These are phyloP conservation scores for Kradibia gibbosae DNA, from an alignment of 1,140 invertebrate genomes.

Conservation along the genomic window DNA sequence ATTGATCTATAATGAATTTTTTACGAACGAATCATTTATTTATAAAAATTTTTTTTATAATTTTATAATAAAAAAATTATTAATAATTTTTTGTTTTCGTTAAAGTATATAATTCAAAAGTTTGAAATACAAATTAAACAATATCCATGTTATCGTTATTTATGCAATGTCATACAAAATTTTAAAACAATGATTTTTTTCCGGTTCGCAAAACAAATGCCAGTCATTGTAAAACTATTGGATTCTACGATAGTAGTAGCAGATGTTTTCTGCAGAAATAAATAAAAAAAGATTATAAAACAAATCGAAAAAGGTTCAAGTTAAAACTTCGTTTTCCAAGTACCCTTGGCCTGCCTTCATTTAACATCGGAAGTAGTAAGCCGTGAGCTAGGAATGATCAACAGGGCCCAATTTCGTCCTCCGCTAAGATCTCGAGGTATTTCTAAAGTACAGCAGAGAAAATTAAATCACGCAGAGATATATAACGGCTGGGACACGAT, in stretches of 20 bases:
- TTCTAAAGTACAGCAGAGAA: conserved; percentile 16
- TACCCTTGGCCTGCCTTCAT: neutral
- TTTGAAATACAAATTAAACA: too few species aligned
- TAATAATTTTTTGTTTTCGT: too few species aligned
- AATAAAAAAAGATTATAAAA: conserved; percentile 18
- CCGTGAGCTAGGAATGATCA: conserved; percentile 5
- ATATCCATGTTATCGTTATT: too few species aligned
- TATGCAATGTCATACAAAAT: too few species aligned
- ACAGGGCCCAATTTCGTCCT: conserved; percentile 23
- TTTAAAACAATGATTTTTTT: too few species aligned
- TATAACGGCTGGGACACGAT: neutral
- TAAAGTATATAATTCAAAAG: too few species aligned
- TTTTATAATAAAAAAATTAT: too few species aligned
- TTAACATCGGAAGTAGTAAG: neutral
- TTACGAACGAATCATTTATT: neutral
- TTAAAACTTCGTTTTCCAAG: neutral
- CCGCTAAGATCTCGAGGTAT: conserved; percentile 54
- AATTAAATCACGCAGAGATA: conserved; percentile 31
- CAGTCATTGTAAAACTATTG: too few species aligned
- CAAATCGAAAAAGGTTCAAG: too few species aligned
- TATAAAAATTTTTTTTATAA: too few species aligned
- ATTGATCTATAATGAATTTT: neutral
- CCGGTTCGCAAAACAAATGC: too few species aligned
- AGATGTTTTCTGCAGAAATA: neutral
- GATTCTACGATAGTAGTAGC: too few species aligned